These are phyloP conservation scores for Todiramphus chloris DNA, from an alignment of 2,113 vertebrate species.

Conservation along the genomic window DNA sequence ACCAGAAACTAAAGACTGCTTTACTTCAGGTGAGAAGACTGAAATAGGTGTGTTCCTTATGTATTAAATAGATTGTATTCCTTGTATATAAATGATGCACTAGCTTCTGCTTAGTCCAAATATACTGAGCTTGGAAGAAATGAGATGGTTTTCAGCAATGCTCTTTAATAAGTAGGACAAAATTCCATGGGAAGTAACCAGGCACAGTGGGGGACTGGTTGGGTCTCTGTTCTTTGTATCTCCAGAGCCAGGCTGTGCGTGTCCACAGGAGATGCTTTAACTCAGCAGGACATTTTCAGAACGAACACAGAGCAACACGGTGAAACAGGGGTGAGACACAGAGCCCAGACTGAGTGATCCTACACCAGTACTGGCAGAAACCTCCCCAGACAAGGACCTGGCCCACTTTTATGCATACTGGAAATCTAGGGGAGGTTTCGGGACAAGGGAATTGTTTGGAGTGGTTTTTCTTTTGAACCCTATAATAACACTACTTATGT, in stretches of 20 bases:
- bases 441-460: background rate
- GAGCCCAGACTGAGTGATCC: background rate
- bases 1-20: background rate
- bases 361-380: background rate
- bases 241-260: background rate
- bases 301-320: background rate
- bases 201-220: background rate
- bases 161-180: background rate
- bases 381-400: background rate
- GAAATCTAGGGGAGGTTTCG: background rate
- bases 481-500: background rate
- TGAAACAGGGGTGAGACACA: background rate
- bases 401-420: background rate
- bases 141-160: background rate
- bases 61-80: background rate
- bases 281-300: background rate
- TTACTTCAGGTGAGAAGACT: background rate
- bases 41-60: background rate
- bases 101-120: background rate
- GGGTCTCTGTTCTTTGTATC: background rate
- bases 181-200: background rate
- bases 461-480: constrained; percentile 2
- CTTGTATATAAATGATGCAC: background rate
- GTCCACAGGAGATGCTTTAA: background rate
- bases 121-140: background rate